Percentiles rank a stretch among this genome's conserved stretches.
Conservation (phyloP, 2,797 vertebrate species). For the Nasua narica region DNA sequence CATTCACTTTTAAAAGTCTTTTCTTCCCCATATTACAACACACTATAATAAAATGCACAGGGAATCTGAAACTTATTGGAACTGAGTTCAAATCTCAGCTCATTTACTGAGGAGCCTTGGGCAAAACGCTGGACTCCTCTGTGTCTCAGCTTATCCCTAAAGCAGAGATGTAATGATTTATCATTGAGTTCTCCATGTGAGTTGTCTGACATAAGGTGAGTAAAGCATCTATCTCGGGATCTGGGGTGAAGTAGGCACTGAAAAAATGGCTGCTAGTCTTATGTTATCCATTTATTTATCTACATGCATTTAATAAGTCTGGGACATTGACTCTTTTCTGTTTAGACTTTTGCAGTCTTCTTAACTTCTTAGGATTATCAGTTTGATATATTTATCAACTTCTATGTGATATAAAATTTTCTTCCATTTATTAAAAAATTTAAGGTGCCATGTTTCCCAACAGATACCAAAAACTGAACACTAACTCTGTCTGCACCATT, state of each 20-base stretch:
- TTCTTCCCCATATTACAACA: not conserved
- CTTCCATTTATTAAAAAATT: not conserved
- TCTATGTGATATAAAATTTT: not conserved
- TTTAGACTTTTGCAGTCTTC: not conserved
- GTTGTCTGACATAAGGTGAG: not conserved
- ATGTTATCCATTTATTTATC: not conserved
- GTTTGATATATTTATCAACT: not conserved
- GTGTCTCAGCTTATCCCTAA: not conserved
- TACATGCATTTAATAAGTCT: not conserved
- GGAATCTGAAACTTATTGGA: not conserved
- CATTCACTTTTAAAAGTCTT: not conserved
- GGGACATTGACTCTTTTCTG: not conserved
- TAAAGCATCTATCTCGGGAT: not conserved
- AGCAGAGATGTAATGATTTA: not conserved
- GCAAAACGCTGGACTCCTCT: not conserved
- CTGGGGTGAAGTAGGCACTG: not conserved
- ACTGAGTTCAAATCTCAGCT: not conserved
- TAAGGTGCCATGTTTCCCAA: not conserved
- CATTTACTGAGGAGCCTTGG: not conserved
- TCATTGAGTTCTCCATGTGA: not conserved
- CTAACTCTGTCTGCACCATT: not conserved
- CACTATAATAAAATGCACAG: not conserved
- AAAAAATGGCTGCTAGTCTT: not conserved
- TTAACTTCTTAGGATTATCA: not conserved
- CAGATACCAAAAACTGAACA: not conserved